Evolutionary conservation across 1,140 invertebrate genomes (phyloP), one percentile per base, ranked within the genome.

Genomic region (Aplysia californica): DNA sequence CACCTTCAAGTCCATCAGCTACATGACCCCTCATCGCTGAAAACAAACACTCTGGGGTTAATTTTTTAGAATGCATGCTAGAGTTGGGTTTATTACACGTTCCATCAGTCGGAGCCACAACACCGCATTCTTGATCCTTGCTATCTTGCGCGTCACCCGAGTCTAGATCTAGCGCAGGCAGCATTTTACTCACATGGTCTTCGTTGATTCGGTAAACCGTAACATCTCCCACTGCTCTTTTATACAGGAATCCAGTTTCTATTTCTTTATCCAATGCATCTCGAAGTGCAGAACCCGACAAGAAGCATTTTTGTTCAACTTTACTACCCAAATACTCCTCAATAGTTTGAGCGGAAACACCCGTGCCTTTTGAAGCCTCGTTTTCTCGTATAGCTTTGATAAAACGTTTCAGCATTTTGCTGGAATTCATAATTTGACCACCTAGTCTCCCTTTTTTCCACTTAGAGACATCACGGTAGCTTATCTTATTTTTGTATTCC

Each of bases 371-470:
- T 75, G 38, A 18, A 36, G 31, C 56, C 33, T 75, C 72, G 10
- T 29, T 75, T 18, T 58, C 59, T 66, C 66, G 39, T 23, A 75
- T 75, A 21, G 72, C 72, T 21, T 41, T n/a, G 15, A 75, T 55
- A 36, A 75, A 75, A n/a, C 72, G 36, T 35, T 65, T 65, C 23
- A 75, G 35, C 72, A 75, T 75, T 39, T 55, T 65, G 33, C 59
- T 75, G 23, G 72, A 75, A 55, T 75, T 75, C 41, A 65, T 20
- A 31, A 75, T 75, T 20, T 75, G 72, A 10, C 72, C 72, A 41
- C 72, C 72, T 5, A 75, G 41, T 18, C 41, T 50, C 5, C 72
- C 72, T 75, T 75, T 75, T 41, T 75, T 75, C 72, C 72, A 75
- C 23, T 75, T 61, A 26, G 72, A 75, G 50, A 75, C 72, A 66